These are phyloP conservation scores for Forbesichthys papilliferus DNA, from an alignment of 2,113 vertebrate species.

Conservation along the genomic window DNA sequence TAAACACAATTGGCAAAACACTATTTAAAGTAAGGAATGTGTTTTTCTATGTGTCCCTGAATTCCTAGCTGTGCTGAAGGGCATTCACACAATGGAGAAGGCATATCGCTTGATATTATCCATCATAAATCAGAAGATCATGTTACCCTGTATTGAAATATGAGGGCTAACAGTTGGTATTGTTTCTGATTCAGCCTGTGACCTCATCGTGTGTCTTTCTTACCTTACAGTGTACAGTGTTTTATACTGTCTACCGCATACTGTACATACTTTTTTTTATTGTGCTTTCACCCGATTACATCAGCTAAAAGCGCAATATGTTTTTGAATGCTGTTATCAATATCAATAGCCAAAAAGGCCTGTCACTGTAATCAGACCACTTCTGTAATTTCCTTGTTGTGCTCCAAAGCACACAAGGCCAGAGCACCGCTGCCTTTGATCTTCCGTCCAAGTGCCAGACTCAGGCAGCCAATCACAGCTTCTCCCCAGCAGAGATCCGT, in stretches of 20 bases:
- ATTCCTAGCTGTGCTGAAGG: too few species aligned
- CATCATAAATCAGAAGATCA: too few species aligned
- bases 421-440: not conserved
- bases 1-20: constrained; percentile 13
- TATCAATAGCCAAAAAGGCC: not conserved
- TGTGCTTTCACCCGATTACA: not conserved
- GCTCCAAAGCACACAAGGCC: not conserved
- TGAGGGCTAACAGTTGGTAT: not conserved
- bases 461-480: not conserved
- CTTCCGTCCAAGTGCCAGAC: not conserved
- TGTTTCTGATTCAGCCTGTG: not conserved
- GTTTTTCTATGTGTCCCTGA: too few species aligned
- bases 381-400: not conserved
- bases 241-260: too few species aligned
- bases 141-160: too few species aligned
- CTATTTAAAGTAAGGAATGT: too few species aligned
- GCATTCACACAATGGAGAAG: too few species aligned
- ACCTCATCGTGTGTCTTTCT: not conserved
- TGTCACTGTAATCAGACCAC: not conserved
- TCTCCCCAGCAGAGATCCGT: not conserved
- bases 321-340: not conserved
- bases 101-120: too few species aligned
- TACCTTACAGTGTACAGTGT: not conserved
- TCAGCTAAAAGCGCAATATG: not conserved
- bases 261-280: not conserved